These are phyloP conservation scores for Tangara arthus DNA, from an alignment of 2,797 vertebrate genomes.

Conservation along the genomic window DNA sequence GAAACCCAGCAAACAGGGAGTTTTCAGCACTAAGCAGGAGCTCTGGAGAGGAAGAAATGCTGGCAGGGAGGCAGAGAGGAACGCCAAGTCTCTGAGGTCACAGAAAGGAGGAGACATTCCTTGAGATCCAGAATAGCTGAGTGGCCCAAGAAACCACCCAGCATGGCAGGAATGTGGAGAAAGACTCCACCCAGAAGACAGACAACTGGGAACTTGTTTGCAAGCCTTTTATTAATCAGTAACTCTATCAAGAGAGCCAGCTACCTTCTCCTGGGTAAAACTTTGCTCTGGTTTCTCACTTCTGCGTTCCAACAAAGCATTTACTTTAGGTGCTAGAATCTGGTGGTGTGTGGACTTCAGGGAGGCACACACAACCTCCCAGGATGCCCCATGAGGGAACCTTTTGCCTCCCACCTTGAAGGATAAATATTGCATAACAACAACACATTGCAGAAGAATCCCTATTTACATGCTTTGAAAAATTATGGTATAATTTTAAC, in stretches of 20 bases:
- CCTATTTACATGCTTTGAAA: neutral
- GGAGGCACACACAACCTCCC: neutral
- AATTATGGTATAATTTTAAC: neutral
- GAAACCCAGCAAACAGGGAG: neutral
- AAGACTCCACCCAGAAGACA: slow-evolving; percentile 24
- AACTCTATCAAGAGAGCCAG: neutral
- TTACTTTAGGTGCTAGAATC: neutral
- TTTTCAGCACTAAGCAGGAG: neutral
- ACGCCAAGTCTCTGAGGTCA: slow-evolving; percentile 36
- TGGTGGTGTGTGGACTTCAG: neutral
- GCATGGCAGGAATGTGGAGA: slow-evolving; percentile 7
- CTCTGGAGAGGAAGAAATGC: neutral
- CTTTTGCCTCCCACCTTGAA: neutral
- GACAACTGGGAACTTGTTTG: slow-evolving; percentile 6
- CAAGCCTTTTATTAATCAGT: slow-evolving; percentile 1
- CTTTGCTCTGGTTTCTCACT: neutral
- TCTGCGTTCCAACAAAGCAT: neutral
- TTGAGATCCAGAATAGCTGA: neutral
- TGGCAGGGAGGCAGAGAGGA: neutral
- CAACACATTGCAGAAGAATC: neutral
- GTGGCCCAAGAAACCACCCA: slow-evolving; percentile 34
- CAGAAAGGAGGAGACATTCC: slow-evolving; percentile 19
- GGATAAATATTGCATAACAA: neutral
- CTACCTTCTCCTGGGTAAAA: neutral
- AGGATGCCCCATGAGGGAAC: neutral